Evolutionary conservation across 2,888 invertebrate genomes (phyloP).

Genomic region (Drosophila diplacantha): DNA sequence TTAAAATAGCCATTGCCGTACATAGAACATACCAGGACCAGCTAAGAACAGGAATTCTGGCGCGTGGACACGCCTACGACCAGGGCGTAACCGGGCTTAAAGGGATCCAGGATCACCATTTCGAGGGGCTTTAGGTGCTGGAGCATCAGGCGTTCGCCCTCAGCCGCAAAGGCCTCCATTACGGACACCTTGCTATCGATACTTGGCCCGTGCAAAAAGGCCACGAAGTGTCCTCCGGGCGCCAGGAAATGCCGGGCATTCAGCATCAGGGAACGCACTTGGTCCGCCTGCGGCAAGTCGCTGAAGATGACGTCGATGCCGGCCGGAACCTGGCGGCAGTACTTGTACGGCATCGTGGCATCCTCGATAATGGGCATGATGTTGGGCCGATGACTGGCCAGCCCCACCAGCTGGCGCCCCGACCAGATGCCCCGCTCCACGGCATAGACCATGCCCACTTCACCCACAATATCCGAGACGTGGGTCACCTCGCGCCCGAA

Average conservation of each 20-base stretch:
- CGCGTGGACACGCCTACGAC: conserved; percentile 35
- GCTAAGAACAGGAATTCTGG: neutral
- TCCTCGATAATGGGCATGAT: conserved; percentile 45
- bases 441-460: conserved; percentile 43
- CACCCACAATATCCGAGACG: conserved; percentile 49
- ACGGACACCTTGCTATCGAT: neutral
- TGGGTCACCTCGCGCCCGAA: conserved; percentile 35
- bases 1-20: neutral
- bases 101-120: conserved; percentile 37
- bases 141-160: conserved; percentile 16
- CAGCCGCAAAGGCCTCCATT: conserved; percentile 1
- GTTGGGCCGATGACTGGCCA: conserved; percentile 34
- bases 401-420: conserved; percentile 13
- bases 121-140: conserved; percentile 36
- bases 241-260: conserved; percentile 46
- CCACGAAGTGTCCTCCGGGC: conserved; percentile 34
- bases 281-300: conserved; percentile 33
- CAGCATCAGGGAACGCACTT: conserved; percentile 36
- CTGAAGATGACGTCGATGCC: conserved; percentile 43
- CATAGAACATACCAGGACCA: no score
- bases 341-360: conserved; percentile 46
- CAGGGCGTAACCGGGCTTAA: conserved; percentile 22
- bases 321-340: conserved; percentile 20
- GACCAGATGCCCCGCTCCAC: conserved; percentile 37
- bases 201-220: conserved; percentile 16